Base-by-base conservation (phyloP, 2,888 invertebrate genomes). In the Oligia latruncula region DNA sequence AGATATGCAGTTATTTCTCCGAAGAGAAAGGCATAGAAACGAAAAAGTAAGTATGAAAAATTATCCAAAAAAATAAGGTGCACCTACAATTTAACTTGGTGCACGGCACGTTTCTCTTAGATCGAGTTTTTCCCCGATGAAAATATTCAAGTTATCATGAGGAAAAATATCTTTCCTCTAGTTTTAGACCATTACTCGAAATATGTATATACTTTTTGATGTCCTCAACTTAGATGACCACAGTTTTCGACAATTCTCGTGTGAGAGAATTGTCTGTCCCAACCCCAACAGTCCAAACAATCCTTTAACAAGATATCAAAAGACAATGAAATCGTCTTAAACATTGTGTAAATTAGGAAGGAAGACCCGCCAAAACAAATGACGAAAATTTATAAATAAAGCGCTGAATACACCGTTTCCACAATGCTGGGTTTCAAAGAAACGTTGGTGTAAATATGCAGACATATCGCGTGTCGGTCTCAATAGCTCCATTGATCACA, bases 401-500 rank as follows among this genome's bases (percentile, higher is more conserved):
- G 46, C 55, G 55, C 68, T 72, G 78, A 70, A 78, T 67, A 71
- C 71, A 66, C 78, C 74, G 86, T 84, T 89, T 89, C 89, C 90
- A 89, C 86, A 87, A 87, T 77, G 72, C 70, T 83, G 66, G 43
- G 66, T 75, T 85, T 75, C 85, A 77, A 75, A 60, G 87, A 87
- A 85, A 77, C 77, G 64, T 62, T 66, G 43, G 62, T 20, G 62
- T 40, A 78, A 88, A 84, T 77, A 52, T 58, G 77, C 67, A 82
- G 74, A 80, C 80, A 82, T 74, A 88, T 89, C 88, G 85, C 86
- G 83, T 89, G 87, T 83, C 87, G 23, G 79, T 77, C 84, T 87
- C 87, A 84, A 89, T 88, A 71, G 82, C 81, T 82, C 77, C 84
- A 89, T 88, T 89, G 87, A 87, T 77, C 75, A 87, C 88, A 87